Conservation (phyloP, 2,888 invertebrate species). For the Alloscopus bannaensis region DNA sequence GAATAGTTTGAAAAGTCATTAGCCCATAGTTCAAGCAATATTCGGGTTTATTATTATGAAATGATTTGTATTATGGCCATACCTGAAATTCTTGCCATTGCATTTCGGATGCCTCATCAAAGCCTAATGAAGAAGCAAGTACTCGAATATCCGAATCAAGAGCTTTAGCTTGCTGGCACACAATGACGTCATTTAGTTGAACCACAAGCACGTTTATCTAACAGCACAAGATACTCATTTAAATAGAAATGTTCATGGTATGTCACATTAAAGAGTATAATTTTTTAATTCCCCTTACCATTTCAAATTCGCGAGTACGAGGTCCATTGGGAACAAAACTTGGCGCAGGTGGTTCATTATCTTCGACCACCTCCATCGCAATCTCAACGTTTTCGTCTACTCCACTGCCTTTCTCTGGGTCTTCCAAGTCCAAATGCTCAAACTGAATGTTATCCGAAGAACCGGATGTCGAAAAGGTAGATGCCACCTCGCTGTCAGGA, state of each 20-base stretch:
- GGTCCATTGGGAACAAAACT: constrained; percentile 38
- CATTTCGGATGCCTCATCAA: constrained; percentile 90
- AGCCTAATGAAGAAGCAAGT: constrained; percentile 83
- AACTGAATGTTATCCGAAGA: constrained; percentile 72
- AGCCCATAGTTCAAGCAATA: no score
- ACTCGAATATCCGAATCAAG: constrained; percentile 82
- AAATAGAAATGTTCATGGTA: background rate
- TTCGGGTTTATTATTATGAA: no score
- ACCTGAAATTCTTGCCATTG: constrained; percentile 98
- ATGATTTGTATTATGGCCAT: no score
- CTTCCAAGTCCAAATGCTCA: constrained; percentile 67
- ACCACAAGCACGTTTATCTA: constrained; percentile 80
- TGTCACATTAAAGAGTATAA: background rate
- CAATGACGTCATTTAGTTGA: constrained; percentile 85
- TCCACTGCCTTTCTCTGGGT: constrained; percentile 22
- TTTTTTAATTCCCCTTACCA: constrained; percentile 24
- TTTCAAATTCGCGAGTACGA: constrained; percentile 44
- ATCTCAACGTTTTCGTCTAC: constrained; percentile 62
- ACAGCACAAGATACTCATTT: no score
- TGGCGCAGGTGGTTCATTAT: constrained; percentile 16
- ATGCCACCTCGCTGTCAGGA: constrained; percentile 72
- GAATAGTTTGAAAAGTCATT: background rate
- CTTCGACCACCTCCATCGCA: constrained; percentile 69
- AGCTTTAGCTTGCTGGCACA: constrained; percentile 83
- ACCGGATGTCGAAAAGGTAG: constrained; percentile 71